phyloP scores from a whole-genome alignment of 35 echinoderm and acorn worm species.

The Lytechinus variegatus region DNA sequence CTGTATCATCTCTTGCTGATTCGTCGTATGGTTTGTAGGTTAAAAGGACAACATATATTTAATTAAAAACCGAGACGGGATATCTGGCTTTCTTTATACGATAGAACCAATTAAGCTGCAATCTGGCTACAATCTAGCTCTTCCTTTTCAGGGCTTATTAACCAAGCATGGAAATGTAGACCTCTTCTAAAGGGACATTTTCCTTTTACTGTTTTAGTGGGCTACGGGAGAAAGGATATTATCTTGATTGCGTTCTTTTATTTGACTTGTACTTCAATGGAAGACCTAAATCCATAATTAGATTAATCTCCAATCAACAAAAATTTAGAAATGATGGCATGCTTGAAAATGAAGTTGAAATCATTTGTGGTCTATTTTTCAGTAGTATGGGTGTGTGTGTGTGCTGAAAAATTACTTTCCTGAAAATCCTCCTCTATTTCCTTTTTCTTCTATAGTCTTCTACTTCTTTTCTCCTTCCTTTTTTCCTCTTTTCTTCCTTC shows the following conservation, averaged over 20 bases:
- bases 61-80: neutral
- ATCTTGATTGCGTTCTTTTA: neutral
- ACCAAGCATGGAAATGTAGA: neutral
- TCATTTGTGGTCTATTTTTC: neutral
- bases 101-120: neutral
- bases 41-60: neutral
- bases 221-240: neutral
- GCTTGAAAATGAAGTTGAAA: neutral
- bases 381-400: too few relatives aligned
- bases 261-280: neutral
- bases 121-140: neutral
- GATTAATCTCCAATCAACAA: neutral
- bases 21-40: neutral
- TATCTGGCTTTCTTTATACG: neutral
- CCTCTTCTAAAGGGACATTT: neutral
- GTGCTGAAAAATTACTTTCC: too few relatives aligned
- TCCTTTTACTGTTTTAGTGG: neutral
- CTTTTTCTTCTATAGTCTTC: too few relatives aligned
- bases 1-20: neutral
- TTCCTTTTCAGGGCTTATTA: neutral
- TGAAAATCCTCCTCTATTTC: too few relatives aligned
- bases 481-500: too few relatives aligned
- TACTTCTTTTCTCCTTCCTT: too few relatives aligned
- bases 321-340: neutral
- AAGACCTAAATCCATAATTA: neutral